Evolutionary conservation across 2,113 vertebrate species (phyloP), one percentile per base, ranked within the genome.

Genomic region (Argyrosomus japonicus): DNA sequence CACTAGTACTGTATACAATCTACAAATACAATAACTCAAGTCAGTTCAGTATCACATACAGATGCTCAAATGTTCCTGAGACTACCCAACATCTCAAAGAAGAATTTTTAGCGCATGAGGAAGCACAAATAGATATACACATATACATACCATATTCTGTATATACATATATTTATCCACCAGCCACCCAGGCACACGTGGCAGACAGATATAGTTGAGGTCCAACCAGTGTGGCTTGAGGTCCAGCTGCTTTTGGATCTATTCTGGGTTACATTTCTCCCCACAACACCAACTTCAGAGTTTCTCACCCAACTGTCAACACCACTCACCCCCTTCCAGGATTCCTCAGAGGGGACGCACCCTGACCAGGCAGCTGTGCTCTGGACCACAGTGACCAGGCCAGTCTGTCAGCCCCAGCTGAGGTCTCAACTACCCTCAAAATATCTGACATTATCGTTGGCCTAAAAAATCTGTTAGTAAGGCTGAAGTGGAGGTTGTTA

Each of bases 231-330:
- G 87, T 56, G 83, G 90, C 79, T 88, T 88, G 88, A 86, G 87
- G 89, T 89, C 81, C 63, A 21, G 64, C 71, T 77, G 84, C 81
- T 67, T 50, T 83, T 11, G 70, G 58, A 29, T 75, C 89, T 93
- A 93, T 94, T 93, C 87, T 72, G 23, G 86, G 86, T 77, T 23
- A 56, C 74, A 57, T 80, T 81, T 88, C 76, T 75, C 67, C 79
- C 87, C 83, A 69, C 82, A 85, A 90, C 84, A 90, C 68, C 83
- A 82, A 74, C 80, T 82, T 78, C 73, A 78, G 68, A 86, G 67
- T 86, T 74, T 87, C 87, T 40, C 87, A 82, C 88, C 89, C 88
- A 88, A 80, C 88, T 86, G 91, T 90, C 83, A 82, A 84, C 62
- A 79, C 79, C 75, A 50, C 57, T 84, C 87, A 80, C 77, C 83